phyloP scores from a whole-genome alignment of 2,113 vertebrate genomes.

The Meriones unguiculatus region DNA sequence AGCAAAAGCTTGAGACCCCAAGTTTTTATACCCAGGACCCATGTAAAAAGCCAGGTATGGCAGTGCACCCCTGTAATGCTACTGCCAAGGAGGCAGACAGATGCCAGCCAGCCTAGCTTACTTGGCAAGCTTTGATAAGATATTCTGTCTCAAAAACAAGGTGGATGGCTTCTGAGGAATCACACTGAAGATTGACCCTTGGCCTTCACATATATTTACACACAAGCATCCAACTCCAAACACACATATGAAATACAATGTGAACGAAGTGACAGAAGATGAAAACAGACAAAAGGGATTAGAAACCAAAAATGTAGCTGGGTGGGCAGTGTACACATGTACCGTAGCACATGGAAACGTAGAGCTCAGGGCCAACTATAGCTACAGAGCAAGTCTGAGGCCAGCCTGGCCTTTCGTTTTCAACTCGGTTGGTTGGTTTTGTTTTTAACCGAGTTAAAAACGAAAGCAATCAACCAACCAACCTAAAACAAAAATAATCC shows the following conservation, averaged over 20 bases:
- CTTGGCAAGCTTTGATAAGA: background rate
- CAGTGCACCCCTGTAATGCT: background rate
- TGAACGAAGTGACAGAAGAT: slow-evolving; percentile 36
- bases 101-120: too few species aligned
- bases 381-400: background rate
- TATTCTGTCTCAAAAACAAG: background rate
- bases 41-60: background rate
- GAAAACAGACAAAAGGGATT: background rate
- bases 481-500: background rate
- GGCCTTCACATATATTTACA: background rate
- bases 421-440: too few species aligned
- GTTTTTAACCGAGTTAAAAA: background rate
- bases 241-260: background rate
- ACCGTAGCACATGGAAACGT: background rate
- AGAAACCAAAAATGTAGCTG: slow-evolving; percentile 33
- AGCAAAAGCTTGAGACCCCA: background rate
- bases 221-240: background rate
- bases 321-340: background rate
- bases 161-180: background rate
- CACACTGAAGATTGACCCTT: background rate
- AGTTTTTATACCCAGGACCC: background rate
- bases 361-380: background rate
- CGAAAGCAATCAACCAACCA: background rate
- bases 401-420: background rate
- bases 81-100: background rate